phyloP scores from a whole-genome alignment of 2,888 invertebrate genomes.

The Melanchra persicariae region DNA sequence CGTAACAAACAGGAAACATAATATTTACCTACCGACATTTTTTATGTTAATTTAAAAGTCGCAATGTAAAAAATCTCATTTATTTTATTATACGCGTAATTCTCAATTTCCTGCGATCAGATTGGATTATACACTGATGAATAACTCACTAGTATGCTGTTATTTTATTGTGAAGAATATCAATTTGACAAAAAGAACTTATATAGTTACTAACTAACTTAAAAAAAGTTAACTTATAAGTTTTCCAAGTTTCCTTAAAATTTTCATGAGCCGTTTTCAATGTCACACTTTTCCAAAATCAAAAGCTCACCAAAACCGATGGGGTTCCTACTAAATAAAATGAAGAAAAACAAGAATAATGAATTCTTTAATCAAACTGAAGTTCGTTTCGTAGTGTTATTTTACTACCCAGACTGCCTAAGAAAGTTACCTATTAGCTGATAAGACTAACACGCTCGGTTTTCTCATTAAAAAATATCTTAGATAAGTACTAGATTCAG shows the following conservation, averaged over 20 bases:
- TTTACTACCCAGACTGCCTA: background rate
- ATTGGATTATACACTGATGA: slow-evolving; percentile 49
- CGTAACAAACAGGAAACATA: slow-evolving; percentile 64
- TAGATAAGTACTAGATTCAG: slow-evolving; percentile 19
- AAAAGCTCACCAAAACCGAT: background rate
- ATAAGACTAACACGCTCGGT: background rate
- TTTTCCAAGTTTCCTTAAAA: too few species aligned
- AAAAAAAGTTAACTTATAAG: too few species aligned
- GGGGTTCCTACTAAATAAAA: background rate
- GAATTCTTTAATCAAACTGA: too few species aligned
- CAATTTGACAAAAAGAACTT: background rate
- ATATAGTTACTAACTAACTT: too few species aligned
- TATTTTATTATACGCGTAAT: slow-evolving; percentile 67
- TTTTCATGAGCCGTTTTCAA: background rate
- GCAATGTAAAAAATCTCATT: slow-evolving; percentile 68
- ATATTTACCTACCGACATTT: slow-evolving; percentile 57
- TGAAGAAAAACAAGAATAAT: too few species aligned
- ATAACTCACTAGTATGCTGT: slow-evolving; percentile 40
- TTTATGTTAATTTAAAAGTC: slow-evolving; percentile 66
- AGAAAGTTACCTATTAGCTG: background rate
- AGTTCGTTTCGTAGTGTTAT: background rate
- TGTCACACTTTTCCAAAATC: background rate
- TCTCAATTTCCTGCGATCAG: slow-evolving; percentile 63
- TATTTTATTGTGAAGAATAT: slow-evolving; percentile 39
- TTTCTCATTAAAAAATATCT: slow-evolving; percentile 32